phyloP scores from a whole-genome alignment of 2,113 vertebrate genomes.

The Capricornis sumatraensis region DNA sequence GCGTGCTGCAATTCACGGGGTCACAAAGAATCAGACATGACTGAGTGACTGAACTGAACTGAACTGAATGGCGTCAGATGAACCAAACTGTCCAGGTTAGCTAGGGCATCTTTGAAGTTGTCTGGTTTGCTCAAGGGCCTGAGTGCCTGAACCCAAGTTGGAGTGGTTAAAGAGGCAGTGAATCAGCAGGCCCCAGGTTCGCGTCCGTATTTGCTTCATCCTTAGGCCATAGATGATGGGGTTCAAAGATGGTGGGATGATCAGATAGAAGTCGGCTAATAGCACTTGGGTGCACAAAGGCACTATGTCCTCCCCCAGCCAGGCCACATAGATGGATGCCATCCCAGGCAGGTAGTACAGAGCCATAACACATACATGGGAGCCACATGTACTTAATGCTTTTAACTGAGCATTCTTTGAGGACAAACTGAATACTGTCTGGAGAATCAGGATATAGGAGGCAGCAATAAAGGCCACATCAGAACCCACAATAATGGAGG shows the following conservation, averaged over 20 bases:
- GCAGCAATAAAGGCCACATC: conserved; percentile 46
- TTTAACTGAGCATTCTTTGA: conserved; percentile 54
- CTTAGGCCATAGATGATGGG: conserved; percentile 70
- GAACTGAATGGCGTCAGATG: not conserved
- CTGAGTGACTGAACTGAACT: too few relatives aligned
- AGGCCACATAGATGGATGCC: conserved; percentile 38
- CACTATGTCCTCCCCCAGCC: conserved; percentile 3
- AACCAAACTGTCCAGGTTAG: not conserved
- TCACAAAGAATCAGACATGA: too few relatives aligned
- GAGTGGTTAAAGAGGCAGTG: not conserved
- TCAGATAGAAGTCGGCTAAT: conserved; percentile 57
- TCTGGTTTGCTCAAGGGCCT: not conserved
- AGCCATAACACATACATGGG: conserved; percentile 51
- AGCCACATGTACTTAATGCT: conserved; percentile 61
- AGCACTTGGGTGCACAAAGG: conserved; percentile 59
- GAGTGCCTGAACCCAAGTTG: not conserved
- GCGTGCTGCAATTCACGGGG: too few relatives aligned
- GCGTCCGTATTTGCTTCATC: conserved; percentile 15
- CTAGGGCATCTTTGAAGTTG: not conserved
- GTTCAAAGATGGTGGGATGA: conserved; percentile 62
- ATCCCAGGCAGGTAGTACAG: conserved; percentile 58
- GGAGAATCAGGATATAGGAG: conserved; percentile 60
- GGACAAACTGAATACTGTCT: conserved; percentile 35
- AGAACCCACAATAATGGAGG: conserved; percentile 49
- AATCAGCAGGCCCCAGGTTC: not conserved